Evolutionary conservation across 1,140 invertebrate species (phyloP), one percentile per base, ranked within the genome.

Genomic region (Caenorhabditis latens): DNA sequence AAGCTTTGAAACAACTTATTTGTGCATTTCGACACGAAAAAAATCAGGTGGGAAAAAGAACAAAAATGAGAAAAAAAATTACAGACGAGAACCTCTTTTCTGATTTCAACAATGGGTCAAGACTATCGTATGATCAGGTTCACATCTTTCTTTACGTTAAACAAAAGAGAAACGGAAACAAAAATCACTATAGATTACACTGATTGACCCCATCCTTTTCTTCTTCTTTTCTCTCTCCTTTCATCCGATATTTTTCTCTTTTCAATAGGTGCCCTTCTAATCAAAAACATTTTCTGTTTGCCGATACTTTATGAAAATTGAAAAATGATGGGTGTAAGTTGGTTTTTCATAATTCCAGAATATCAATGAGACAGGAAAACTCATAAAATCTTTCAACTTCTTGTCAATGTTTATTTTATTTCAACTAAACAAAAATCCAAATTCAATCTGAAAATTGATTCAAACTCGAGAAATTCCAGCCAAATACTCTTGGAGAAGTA

Each of bases 311-410:
- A 32, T 32, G 32, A 32, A 32, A 2, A 32, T 32, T 32, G 32
- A 32, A n/a, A 58, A 58, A 58, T 58, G 55, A 58, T 58, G 55
- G 55, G 55, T 58, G 55, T 58, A 58, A 58, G 55, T 58, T 58
- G 14, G 1, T 19, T 19, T 14, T 58, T 8, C 1, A 19, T 58
- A 58, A 58, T 16, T 58, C 55, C 16, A 16, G 9, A 53, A 58
- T 16, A 58, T 19, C 14, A 19, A 6, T 5, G 0, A 58, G 55
- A 58, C n/a, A 14, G 55, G 55, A 19, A n/a, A 6, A 19, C 55
- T n/a, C 19, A 2, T 14, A 19, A 8, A 58, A 58, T 1, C n/a
- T 7, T 14, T 6, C 0, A n/a, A 5, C 4, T 19, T 11, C 9
- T 53, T 53, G 50, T 53, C 16, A 1, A 32, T 32, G 2, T 32